Evolutionary conservation across 2,888 invertebrate species (phyloP), one percentile per base, ranked within the genome.

Genomic region (Chrysomela aeneicollis): DNA sequence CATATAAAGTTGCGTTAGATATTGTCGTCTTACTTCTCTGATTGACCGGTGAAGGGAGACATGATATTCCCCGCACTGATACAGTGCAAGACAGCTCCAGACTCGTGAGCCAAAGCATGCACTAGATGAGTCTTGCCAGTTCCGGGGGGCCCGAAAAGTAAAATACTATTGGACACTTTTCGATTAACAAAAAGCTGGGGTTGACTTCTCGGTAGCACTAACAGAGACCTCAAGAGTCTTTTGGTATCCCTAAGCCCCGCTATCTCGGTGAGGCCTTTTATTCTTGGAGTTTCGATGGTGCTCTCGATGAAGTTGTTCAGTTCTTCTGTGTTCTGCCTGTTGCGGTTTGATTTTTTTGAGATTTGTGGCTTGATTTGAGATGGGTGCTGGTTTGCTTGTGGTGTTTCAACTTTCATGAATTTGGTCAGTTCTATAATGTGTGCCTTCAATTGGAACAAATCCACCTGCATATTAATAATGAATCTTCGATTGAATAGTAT

Each of bases 11-110:
- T n/a, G 6, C 21, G 5, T 17, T 15, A 3, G 21, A 15, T 5
- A 18, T 5, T 51, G 4, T 51, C 3, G 17, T 42, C 67, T 74
- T 76, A 87, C 87, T 86, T 87, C 78, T 88, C 88, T 58, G 86
- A 85, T 76, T 87, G 84, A 46, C 88, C 88, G 9, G 87, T 81
- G 81, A 84, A 86, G 52, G 82, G 78, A 3, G 87, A 87, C 18
- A 87, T 76, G 22, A 88, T 78, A 74, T 86, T 84, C 10, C 87
- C 83, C 58, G 85, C 83, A 22, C 86, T 85, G 22, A 87, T 81
- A 64, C 81, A 82, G 77, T 85, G 86, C 62, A 87, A 82, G 9
- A 79, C 76, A 5, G 85, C 84, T 21, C 82, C 78, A 35, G 85
- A 83, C 78, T 87, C 86, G 1, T 83, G 79, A 2, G 84, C 84